phyloP scores from a whole-genome alignment of 2,797 vertebrate species.

The Loris lydekkerianus region DNA sequence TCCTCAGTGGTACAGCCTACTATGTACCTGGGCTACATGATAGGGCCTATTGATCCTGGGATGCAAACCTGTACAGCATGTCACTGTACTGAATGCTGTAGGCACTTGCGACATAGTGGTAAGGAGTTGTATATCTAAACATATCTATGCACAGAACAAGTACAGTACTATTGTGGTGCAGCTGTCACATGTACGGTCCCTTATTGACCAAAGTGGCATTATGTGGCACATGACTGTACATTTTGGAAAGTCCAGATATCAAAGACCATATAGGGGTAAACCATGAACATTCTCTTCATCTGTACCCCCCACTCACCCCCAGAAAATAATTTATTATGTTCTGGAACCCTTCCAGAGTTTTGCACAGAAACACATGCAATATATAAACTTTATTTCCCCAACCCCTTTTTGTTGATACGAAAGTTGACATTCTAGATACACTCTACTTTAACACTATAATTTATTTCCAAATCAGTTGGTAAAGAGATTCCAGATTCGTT shows the following conservation, averaged over 20 bases:
- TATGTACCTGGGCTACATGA: too few relatives aligned
- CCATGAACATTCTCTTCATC: neutral
- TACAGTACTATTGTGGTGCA: neutral
- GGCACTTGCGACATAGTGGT: neutral
- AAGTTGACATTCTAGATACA: neutral
- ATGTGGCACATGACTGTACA: neutral
- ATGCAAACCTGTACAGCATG: neutral
- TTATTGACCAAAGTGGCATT: neutral
- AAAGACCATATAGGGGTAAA: neutral
- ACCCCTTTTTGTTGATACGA: neutral
- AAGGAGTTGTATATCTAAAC: neutral
- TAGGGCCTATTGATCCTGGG: neutral
- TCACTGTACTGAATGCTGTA: neutral
- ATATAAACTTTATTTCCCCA: neutral
- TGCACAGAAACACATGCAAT: neutral
- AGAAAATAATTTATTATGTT: neutral
- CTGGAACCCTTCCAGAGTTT: neutral
- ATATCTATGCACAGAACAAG: too few relatives aligned
- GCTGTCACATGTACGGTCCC: neutral
- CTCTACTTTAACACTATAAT: neutral
- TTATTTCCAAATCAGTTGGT: neutral
- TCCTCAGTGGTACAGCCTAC: neutral
- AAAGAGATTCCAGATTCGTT: neutral
- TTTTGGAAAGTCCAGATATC: neutral
- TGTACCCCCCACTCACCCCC: too few relatives aligned